phyloP scores from a whole-genome alignment of 2,113 vertebrate species.

The Chloropsis hardwickii region DNA sequence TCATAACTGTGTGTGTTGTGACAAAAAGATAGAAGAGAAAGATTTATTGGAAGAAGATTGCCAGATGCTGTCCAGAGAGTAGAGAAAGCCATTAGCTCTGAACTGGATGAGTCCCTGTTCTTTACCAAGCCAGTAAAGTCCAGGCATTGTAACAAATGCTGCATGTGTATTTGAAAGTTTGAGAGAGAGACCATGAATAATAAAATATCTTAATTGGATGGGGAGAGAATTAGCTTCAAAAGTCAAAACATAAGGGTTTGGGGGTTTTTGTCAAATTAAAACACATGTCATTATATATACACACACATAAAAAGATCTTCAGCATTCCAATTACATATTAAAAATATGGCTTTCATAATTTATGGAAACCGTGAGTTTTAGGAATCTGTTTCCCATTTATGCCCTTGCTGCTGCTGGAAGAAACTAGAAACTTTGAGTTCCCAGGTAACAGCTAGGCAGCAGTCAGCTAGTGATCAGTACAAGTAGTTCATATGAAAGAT shows the following conservation, averaged over 20 bases:
- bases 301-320: not conserved
- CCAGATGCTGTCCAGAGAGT: not conserved
- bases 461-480: not conserved
- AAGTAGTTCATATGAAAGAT: not conserved
- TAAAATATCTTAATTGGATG: not conserved
- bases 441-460: not conserved
- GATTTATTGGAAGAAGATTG: not conserved
- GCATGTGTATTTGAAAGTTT: not conserved
- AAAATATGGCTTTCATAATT: not conserved
- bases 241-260: not conserved
- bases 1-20: not conserved
- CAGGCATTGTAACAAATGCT: not conserved
- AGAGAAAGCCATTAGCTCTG: not conserved
- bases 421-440: not conserved
- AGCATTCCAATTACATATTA: not conserved
- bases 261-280: not conserved
- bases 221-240: not conserved
- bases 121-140: not conserved
- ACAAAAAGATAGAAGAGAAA: not conserved
- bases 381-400: not conserved
- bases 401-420: not conserved
- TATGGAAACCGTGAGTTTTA: not conserved
- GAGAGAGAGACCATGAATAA: not conserved
- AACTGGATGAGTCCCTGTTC: not conserved
- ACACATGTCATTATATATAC: not conserved